phyloP scores from a whole-genome alignment of 92 coral and sea anemone genomes.

The Porites cylindrica region DNA sequence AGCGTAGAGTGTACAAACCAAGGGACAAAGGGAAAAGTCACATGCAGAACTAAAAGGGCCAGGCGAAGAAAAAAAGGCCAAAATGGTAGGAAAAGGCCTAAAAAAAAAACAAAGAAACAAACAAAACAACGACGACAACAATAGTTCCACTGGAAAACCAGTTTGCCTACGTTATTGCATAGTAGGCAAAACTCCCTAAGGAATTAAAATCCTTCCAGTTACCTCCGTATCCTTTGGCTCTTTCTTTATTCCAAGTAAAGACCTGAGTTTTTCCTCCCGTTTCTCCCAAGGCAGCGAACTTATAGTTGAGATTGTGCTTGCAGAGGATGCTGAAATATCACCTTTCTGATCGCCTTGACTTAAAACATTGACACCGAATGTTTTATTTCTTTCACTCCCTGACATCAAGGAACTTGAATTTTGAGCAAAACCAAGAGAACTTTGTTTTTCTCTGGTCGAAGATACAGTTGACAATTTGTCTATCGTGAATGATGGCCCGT shows the following conservation, averaged over 20 bases:
- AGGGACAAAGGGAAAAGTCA: no score
- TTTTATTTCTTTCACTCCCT: background rate
- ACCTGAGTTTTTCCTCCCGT: slow-evolving; percentile 51
- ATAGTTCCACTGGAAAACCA: no score
- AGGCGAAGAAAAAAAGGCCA: no score
- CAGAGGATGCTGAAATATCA: background rate
- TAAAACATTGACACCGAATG: background rate
- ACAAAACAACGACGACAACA: no score
- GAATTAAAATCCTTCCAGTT: background rate
- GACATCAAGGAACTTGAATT: background rate
- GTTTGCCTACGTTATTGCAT: no score
- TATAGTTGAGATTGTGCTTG: background rate
- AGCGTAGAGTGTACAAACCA: no score
- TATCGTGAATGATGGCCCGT: background rate
- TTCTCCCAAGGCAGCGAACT: slow-evolving; percentile 14
- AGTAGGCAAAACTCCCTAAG: no score
- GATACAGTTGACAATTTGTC: background rate
- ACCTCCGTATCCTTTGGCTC: slow-evolving; percentile 55
- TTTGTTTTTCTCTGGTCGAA: background rate
- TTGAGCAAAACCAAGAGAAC: background rate
- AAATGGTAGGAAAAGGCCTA: no score
- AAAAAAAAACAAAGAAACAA: no score
- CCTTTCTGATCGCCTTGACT: background rate
- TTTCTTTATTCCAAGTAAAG: slow-evolving; percentile 66
- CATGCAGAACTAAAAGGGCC: no score